A percentile compares a stretch with the other conserved stretches of the same genome.
Evolutionary conservation across 2,797 vertebrate species (phyloP).

Genomic region (Eulemur albifrons): DNA sequence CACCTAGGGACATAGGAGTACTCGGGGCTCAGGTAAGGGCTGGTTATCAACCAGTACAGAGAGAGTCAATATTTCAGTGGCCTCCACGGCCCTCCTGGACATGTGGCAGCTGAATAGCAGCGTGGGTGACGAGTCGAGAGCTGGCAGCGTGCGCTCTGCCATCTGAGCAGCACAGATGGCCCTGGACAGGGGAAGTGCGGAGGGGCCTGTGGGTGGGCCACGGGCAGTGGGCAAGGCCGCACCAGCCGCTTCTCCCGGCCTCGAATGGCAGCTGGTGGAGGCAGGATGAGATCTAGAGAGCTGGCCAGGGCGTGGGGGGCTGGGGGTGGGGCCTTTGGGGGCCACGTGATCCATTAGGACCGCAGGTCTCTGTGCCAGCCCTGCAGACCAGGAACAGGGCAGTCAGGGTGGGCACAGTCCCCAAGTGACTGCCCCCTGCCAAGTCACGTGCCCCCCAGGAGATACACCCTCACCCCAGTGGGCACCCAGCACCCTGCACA

Average conservation of each 20-base stretch:
- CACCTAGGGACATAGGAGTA: not conserved
- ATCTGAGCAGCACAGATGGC: not conserved
- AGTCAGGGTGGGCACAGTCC: not conserved
- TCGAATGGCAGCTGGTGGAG: no score
- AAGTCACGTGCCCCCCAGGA: not conserved
- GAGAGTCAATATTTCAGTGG: rapidly evolving
- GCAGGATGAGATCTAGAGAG: not conserved
- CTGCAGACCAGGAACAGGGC: not conserved
- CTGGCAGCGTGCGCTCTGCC: not conserved
- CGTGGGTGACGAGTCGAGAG: not conserved
- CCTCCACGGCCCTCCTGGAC: not conserved
- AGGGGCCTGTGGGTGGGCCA: not conserved
- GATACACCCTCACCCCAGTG: not conserved
- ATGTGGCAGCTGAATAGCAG: not conserved
- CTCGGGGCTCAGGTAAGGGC: not conserved
- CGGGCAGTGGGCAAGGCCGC: not conserved
- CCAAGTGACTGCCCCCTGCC: not conserved
- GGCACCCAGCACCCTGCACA: not conserved
- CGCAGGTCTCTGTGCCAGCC: not conserved
- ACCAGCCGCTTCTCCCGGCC: not conserved
- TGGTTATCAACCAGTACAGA: not conserved
- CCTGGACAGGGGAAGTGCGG: not conserved
- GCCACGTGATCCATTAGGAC: not conserved
- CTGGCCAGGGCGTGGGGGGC: rapidly evolving
- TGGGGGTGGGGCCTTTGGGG: not conserved